Base-by-base conservation (phyloP, 2,113 vertebrate species). In the Phoxinus phoxinus region DNA sequence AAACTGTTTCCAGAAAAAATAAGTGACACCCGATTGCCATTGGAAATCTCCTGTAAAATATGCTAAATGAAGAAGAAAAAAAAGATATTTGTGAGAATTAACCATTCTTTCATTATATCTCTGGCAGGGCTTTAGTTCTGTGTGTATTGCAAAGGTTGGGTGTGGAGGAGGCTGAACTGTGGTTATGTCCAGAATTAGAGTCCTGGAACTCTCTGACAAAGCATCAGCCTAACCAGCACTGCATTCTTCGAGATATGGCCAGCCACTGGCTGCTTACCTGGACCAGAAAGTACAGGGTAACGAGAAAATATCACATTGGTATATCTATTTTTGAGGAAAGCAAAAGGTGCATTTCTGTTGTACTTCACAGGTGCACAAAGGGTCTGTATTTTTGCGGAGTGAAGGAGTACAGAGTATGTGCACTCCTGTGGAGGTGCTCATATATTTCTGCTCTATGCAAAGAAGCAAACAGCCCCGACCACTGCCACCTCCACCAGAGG, bases 221-320 rank as follows among this genome's bases (percentile, higher is more conserved):
- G 73, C 27, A 86, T 67, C 72, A 75, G 41, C 19, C 73, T 4
- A 41, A 90, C 73, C 79, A 71, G 37, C 89, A 88, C 90, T 30
- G 65, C 1, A 27, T 46, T 46, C 89, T 94, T 71, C 75, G 91
- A 15, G 72, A 84, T n/a, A 85, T 46, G 63, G 90, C 88, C n/a
- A 85, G 75, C 1, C 21, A 75, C 12, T 93, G 93, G 94, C 84
- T 95, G 63, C 53, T 90, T 13, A 44, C 25, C 27, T 94, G 93
- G 94, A 91, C 71, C 3, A 46, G 69, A 65, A 92, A 91, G 90
- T 92, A 90, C 87, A 91, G 90, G 89, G 94, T 94, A 85, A 56
- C 51, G 8, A 67, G 7, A 23, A 76, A 12, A 79, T 25, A 51
- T n/a, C 19, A 35, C 13, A 3, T 23, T 27, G 11, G 3, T 76